Percentiles rank a stretch among this genome's conserved stretches.
Evolutionary conservation across 2,888 invertebrate species (phyloP).

Genomic region (Elegia similella): DNA sequence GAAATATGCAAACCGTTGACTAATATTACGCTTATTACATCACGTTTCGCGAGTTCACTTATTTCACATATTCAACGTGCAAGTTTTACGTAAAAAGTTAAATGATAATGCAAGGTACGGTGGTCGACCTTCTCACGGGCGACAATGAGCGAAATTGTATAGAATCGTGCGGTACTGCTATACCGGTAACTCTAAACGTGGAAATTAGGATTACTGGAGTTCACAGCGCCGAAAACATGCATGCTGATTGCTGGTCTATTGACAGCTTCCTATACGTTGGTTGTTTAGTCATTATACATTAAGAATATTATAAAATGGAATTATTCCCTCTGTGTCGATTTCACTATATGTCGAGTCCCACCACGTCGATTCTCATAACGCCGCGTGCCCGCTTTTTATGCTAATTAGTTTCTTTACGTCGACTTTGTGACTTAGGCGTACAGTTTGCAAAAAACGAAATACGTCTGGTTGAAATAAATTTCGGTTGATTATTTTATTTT

Average conservation of each 20-base stretch:
- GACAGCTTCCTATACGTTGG: background rate
- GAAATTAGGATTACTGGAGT: constrained; percentile 49
- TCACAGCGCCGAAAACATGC: constrained; percentile 49
- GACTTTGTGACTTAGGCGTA: no score
- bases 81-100: constrained; percentile 18
- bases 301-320: no score
- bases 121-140: constrained; percentile 44
- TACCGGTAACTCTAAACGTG: constrained; percentile 40
- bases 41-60: constrained; percentile 6
- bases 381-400: no score
- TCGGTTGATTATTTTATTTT: no score
- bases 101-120: constrained; percentile 24
- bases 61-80: constrained; percentile 11
- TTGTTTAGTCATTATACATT: no score
- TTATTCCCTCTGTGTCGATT: no score
- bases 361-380: no score
- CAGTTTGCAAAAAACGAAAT: no score
- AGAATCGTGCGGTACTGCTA: constrained; percentile 47
- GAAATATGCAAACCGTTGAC: background rate
- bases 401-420: no score
- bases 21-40: constrained; percentile 11
- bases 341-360: no score
- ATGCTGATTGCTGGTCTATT: constrained; percentile 29
- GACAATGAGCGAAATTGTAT: constrained; percentile 43
- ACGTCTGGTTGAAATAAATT: no score